Evolutionary conservation across 2,797 vertebrate species (phyloP).

Genomic region (Platyrinchus mystaceus): DNA sequence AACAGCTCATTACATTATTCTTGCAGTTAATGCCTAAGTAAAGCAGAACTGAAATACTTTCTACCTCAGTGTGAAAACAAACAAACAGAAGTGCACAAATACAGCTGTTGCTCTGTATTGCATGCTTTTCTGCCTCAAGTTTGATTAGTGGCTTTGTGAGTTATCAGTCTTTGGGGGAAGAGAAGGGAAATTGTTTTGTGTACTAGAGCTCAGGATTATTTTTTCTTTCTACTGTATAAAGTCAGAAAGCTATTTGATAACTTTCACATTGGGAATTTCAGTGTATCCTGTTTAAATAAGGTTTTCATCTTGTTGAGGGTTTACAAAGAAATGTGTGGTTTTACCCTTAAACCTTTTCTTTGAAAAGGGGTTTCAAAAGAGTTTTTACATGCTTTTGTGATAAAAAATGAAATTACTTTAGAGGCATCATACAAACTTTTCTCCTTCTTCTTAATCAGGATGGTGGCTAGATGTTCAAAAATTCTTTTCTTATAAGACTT

Average conservation of each 20-base stretch:
- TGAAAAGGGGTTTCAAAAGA: not conserved
- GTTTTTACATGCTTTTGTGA: not conserved
- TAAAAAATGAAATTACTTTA: not conserved
- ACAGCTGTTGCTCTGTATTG: not conserved
- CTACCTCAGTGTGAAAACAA: not conserved
- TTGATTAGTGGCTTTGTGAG: not conserved
- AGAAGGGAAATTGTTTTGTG: not conserved
- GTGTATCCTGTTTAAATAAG: not conserved
- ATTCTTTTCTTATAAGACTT: not conserved
- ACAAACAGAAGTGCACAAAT: not conserved
- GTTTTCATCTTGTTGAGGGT: not conserved
- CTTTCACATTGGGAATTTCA: not conserved
- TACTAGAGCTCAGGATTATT: not conserved
- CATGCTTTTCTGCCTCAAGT: not conserved
- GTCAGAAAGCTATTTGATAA: not conserved
- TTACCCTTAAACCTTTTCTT: not conserved
- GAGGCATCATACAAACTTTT: not conserved
- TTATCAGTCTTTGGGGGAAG: not conserved
- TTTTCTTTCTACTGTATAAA: not conserved
- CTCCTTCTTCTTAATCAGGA: not conserved
- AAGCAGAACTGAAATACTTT: not conserved
- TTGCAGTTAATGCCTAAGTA: not conserved
- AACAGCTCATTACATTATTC: not conserved
- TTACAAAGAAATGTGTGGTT: not conserved
- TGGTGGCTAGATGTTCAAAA: not conserved